phyloP scores from a whole-genome alignment of 1,140 invertebrate species.

The Drosophila yakuba region DNA sequence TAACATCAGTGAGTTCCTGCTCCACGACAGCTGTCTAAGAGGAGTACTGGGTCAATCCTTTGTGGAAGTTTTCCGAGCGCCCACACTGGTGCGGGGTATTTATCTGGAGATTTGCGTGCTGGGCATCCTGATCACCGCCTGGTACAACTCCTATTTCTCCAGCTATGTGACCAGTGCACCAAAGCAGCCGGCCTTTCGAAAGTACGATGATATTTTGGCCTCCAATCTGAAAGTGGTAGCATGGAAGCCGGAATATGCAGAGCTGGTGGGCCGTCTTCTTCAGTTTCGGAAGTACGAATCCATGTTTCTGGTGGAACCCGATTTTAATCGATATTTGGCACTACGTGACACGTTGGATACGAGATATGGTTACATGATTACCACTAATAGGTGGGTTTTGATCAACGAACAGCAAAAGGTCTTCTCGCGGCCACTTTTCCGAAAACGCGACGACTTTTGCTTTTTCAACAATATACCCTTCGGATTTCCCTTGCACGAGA shows the following conservation, averaged over 20 bases:
- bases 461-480: constrained; percentile 74
- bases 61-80: constrained; percentile 51
- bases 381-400: constrained; percentile 60
- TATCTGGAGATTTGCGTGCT: constrained; percentile 73
- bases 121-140: constrained; percentile 71
- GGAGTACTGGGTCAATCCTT: constrained; percentile 74
- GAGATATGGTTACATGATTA: constrained; percentile 65
- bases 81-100: constrained; percentile 56
- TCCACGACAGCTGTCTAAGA: constrained; percentile 69
- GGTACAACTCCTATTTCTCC: constrained; percentile 78
- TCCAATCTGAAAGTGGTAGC: constrained; percentile 56
- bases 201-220: constrained; percentile 64
- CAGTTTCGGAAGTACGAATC: constrained; percentile 62
- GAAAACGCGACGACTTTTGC: constrained; percentile 62
- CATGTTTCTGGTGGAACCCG: constrained; percentile 61
- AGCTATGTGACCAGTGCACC: constrained; percentile 71
- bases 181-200: constrained; percentile 46
- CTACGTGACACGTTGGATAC: constrained; percentile 60
- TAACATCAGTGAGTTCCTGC: constrained; percentile 47
- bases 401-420: constrained; percentile 71
- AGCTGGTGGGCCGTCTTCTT: constrained; percentile 47
- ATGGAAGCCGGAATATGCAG: constrained; percentile 62
- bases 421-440: constrained; percentile 64
- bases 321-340: constrained; percentile 47
- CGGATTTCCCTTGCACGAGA: constrained; percentile 68